A percentile compares a stretch with the other conserved stretches of the same genome.
Conservation (phyloP, 2,113 vertebrate genomes). For the Centropristis striata region DNA sequence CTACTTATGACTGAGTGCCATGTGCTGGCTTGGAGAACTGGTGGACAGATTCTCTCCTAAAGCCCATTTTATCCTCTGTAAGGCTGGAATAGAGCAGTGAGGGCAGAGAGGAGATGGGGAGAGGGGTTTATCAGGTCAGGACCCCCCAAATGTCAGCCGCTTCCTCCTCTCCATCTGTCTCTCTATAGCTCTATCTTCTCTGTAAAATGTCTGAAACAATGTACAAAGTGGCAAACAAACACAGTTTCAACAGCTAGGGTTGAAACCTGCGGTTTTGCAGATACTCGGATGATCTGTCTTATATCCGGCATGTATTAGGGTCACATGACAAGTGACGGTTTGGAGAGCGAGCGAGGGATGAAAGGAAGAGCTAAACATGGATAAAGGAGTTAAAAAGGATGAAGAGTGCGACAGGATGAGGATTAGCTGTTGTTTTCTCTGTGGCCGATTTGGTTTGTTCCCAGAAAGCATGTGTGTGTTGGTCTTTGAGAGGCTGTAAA, state of each 20-base stretch:
- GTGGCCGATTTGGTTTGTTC: slow-evolving; percentile 40
- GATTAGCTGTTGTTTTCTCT: slow-evolving; percentile 60
- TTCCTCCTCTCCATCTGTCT: slow-evolving; percentile 50
- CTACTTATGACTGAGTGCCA: slow-evolving; percentile 54
- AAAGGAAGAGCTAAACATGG: slow-evolving; percentile 56
- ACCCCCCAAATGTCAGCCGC: slow-evolving; percentile 63
- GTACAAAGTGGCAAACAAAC: slow-evolving; percentile 10
- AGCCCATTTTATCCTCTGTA: slow-evolving; percentile 69
- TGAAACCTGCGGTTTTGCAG: slow-evolving; percentile 13
- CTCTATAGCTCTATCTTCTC: not conserved
- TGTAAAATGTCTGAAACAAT: not conserved
- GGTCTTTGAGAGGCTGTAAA: slow-evolving; percentile 10
- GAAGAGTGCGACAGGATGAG: slow-evolving; percentile 47
- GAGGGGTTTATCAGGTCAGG: slow-evolving; percentile 59
- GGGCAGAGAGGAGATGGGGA: slow-evolving; percentile 14
- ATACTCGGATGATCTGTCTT: slow-evolving; percentile 28
- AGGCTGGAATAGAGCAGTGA: slow-evolving; percentile 30
- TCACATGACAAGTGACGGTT: slow-evolving; percentile 28
- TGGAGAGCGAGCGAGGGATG: slow-evolving; percentile 43
- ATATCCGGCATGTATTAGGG: slow-evolving; percentile 12
- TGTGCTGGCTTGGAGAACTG: slow-evolving; percentile 52
- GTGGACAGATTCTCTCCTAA: slow-evolving; percentile 63
- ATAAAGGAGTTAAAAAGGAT: slow-evolving; percentile 70
- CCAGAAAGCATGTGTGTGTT: slow-evolving; percentile 9
- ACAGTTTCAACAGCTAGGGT: slow-evolving; percentile 4